A percentile compares a stretch with the other conserved stretches of the same genome.
These are phyloP conservation scores for Stenotaenia linearis DNA, from an alignment of 2,888 invertebrate species.

Conservation along the genomic window DNA sequence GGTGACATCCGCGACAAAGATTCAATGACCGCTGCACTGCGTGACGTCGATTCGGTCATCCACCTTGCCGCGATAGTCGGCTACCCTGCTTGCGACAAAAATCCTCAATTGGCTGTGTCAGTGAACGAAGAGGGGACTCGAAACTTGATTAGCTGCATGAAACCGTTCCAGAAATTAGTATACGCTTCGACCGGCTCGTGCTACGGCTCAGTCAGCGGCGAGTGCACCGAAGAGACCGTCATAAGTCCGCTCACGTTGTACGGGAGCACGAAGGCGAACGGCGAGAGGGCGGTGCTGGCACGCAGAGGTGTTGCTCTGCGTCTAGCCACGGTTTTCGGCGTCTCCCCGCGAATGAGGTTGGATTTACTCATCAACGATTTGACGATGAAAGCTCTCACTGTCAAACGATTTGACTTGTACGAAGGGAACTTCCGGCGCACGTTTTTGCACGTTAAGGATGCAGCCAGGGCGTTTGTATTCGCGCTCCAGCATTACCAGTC, in stretches of 20 bases:
- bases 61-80: slow-evolving; percentile 48
- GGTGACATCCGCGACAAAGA: slow-evolving; percentile 44
- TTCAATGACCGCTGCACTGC: slow-evolving; percentile 41
- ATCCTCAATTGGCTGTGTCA: slow-evolving; percentile 42
- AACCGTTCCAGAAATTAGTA: slow-evolving; percentile 43
- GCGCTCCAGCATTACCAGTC: slow-evolving; percentile 43
- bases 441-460: slow-evolving; percentile 47
- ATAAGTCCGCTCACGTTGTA: slow-evolving; percentile 47
- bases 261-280: slow-evolving; percentile 46
- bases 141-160: slow-evolving; percentile 41
- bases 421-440: slow-evolving; percentile 46
- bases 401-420: slow-evolving; percentile 45
- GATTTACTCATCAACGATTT: slow-evolving; percentile 48
- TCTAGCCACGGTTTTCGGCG: slow-evolving; percentile 47
- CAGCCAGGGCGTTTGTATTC: slow-evolving; percentile 46
- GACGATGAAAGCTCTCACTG: slow-evolving; percentile 43
- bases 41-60: slow-evolving; percentile 42
- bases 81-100: slow-evolving; percentile 47
- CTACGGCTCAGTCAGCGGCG: slow-evolving; percentile 45
- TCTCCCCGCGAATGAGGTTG: slow-evolving; percentile 46
- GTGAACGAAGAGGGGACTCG: slow-evolving; percentile 45
- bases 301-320: slow-evolving; percentile 44
- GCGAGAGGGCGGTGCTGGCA: slow-evolving; percentile 42
- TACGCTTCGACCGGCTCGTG: slow-evolving; percentile 48
- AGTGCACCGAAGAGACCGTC: slow-evolving; percentile 46